Percentiles rank a stretch among this genome's conserved stretches.
Evolutionary conservation across 2,113 vertebrate species (phyloP).

Genomic region (Pterocles burchelli): DNA sequence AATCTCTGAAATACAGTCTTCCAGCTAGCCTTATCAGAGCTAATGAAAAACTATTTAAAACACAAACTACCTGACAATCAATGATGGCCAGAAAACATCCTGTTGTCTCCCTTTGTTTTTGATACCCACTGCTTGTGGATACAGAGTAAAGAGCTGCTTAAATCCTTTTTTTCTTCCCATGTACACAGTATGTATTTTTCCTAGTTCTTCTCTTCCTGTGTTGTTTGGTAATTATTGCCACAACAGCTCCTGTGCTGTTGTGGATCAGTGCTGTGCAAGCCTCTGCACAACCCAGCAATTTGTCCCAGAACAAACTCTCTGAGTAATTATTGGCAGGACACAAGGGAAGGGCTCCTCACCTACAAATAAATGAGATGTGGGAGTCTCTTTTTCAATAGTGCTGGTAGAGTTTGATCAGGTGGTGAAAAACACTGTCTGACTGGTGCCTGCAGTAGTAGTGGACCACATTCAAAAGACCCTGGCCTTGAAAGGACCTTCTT

Average conservation of each 20-base stretch:
- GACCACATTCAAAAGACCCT: neutral
- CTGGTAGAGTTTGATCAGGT: neutral
- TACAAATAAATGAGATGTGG: neutral
- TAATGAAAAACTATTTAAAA: neutral
- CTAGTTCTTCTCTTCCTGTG: neutral
- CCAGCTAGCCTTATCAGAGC: neutral
- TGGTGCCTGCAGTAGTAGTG: neutral
- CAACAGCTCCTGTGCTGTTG: neutral
- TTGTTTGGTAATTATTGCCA: neutral
- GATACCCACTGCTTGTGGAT: neutral
- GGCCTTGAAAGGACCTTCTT: neutral
- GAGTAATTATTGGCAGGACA: neutral
- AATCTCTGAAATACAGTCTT: neutral
- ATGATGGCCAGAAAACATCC: neutral
- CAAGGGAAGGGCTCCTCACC: neutral
- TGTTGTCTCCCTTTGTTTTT: neutral
- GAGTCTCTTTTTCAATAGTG: neutral
- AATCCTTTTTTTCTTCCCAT: neutral
- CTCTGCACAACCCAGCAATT: neutral
- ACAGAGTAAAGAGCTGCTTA: neutral
- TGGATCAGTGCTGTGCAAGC: neutral
- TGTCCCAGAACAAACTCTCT: neutral
- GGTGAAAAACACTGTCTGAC: neutral
- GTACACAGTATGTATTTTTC: neutral
- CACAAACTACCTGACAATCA: neutral